Conservation (phyloP, 2,797 vertebrate species). For the Crocodylus rhombifer region DNA sequence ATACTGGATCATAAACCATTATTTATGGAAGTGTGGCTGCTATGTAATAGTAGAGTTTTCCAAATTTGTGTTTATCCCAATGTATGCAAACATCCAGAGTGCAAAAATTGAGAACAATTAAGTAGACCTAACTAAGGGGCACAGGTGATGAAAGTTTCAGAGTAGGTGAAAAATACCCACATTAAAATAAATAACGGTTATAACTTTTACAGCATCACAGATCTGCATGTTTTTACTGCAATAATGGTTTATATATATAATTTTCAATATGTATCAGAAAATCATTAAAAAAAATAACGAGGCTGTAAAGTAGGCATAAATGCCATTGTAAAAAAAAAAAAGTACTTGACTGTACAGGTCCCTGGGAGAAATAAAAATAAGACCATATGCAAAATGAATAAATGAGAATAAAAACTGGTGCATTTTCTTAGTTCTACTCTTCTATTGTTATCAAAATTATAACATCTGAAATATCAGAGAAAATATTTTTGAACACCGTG, state of each 20-base stretch:
- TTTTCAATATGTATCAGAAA: not conserved
- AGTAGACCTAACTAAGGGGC: not conserved
- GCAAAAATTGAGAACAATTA: not conserved
- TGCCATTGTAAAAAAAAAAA: not conserved
- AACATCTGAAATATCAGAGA: not conserved
- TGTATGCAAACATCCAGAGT: not conserved
- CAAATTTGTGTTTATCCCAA: not conserved
- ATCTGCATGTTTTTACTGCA: not conserved
- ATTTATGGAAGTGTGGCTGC: not conserved
- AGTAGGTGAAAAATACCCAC: not conserved
- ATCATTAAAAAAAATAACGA: not conserved
- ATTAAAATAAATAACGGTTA: accelerated
- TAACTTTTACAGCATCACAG: not conserved
- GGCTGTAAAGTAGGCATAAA: not conserved
- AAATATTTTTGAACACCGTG: not conserved
- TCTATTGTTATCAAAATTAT: not conserved
- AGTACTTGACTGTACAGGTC: not conserved
- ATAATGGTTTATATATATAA: not conserved
- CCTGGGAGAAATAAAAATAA: not conserved
- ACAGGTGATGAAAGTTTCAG: not conserved
- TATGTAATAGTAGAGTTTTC: not conserved
- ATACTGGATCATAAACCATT: not conserved
- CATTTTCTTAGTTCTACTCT: not conserved
- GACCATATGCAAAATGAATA: not conserved
- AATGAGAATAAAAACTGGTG: not conserved